These are phyloP conservation scores for Gibbula magus DNA, from an alignment of 2,888 invertebrate genomes.

Conservation along the genomic window DNA sequence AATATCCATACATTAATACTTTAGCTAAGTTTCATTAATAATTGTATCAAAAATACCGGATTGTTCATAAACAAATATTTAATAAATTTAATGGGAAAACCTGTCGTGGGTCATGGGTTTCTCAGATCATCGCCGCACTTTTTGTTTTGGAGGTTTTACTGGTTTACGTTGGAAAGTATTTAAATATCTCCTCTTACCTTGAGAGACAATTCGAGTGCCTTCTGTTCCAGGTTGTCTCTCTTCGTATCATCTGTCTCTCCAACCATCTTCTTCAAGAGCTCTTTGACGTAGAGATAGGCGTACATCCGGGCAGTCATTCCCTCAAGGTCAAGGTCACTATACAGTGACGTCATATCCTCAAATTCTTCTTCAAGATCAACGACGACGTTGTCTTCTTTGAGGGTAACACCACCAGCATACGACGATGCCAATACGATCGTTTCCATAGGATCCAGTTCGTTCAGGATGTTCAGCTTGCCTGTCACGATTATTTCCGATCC, in stretches of 20 bases:
- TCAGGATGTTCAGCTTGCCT: conserved; percentile 28
- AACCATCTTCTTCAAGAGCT: conserved; percentile 48
- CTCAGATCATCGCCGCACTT: no score
- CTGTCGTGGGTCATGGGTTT: no score
- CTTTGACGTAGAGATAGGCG: conserved; percentile 62
- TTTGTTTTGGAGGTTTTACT: no score
- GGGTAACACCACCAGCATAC: conserved; percentile 31
- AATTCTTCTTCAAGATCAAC: conserved; percentile 11
- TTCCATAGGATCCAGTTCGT: not conserved
- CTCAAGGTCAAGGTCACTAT: conserved; percentile 15
- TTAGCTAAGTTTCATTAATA: no score
- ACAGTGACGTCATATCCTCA: not conserved
- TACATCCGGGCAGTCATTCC: conserved; percentile 56
- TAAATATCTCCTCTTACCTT: conserved; percentile 41
- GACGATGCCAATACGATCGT: conserved; percentile 28
- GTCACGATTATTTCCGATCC: conserved; percentile 59
- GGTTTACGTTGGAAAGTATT: no score
- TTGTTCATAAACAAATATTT: no score
- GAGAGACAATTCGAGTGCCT: conserved; percentile 49
- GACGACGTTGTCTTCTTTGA: not conserved
- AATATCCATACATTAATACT: no score
- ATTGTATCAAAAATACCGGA: no score
- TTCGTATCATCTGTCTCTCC: conserved; percentile 30
- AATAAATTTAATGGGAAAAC: no score
- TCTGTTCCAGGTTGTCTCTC: conserved; percentile 41